These are phyloP conservation scores for Rhynchotus rufescens DNA, from an alignment of 2,797 vertebrate species.

Conservation along the genomic window DNA sequence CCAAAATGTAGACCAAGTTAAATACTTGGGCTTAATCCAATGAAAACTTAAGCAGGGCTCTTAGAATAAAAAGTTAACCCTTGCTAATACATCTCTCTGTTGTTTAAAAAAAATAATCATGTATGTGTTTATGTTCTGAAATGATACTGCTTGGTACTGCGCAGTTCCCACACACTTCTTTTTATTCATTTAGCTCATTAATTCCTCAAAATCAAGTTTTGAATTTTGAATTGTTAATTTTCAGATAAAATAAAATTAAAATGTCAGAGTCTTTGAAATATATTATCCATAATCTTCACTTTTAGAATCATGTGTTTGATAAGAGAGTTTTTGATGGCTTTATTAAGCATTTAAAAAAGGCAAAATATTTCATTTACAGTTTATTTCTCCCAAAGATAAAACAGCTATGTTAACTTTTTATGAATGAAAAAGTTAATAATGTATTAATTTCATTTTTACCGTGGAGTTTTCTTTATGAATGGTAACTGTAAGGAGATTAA, in stretches of 20 bases:
- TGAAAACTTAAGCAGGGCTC: background rate
- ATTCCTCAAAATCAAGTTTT: background rate
- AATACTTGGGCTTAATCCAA: conserved; percentile 1
- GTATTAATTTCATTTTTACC: background rate
- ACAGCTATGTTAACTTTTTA: background rate
- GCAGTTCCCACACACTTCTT: background rate
- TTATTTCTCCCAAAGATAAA: background rate
- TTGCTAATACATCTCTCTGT: background rate
- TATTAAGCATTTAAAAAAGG: background rate
- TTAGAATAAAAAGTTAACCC: background rate
- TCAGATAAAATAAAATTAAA: background rate
- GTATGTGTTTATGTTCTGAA: background rate
- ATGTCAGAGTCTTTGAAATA: background rate
- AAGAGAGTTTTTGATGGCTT: background rate
- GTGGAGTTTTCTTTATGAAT: background rate
- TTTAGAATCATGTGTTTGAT: background rate
- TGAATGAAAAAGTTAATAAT: background rate
- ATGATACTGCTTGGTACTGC: background rate
- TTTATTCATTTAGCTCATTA: background rate
- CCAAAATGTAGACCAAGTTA: background rate
- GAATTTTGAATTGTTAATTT: background rate
- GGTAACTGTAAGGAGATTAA: background rate
- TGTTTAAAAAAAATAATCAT: background rate
- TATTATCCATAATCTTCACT: background rate
- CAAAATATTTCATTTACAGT: background rate